These are phyloP conservation scores for Penaeus japonicus DNA, from an alignment of 1,140 invertebrate genomes.

Conservation along the genomic window DNA sequence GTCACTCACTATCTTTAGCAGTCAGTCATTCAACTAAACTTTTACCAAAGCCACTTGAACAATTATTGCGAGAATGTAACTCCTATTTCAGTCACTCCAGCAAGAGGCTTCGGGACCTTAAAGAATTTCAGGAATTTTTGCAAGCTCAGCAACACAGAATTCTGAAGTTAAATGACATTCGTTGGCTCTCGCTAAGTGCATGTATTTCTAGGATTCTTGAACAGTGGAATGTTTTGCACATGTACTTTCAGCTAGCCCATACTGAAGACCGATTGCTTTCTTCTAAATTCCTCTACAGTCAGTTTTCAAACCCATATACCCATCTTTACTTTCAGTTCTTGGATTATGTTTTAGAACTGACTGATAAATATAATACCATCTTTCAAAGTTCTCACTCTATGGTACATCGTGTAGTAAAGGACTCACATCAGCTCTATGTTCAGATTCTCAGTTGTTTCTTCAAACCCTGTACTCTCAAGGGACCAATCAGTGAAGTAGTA, in stretches of 20 bases:
- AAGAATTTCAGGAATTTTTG: constrained; percentile 21
- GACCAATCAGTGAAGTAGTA: constrained; percentile 15
- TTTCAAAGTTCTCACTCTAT: not conserved
- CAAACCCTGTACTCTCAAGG: constrained; percentile 11
- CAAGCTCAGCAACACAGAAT: constrained; percentile 20
- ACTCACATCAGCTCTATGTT: not conserved
- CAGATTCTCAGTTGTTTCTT: constrained; percentile 9
- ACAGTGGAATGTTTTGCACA: constrained; percentile 20
- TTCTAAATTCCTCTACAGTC: no score
- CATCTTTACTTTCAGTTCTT: not conserved
- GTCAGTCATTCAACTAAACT: constrained; percentile 21
- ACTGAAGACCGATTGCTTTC: not conserved
- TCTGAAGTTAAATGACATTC: constrained; percentile 1
- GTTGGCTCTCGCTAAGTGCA: constrained; percentile 25
- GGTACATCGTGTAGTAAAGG: not conserved
- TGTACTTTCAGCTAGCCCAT: constrained; percentile 21
- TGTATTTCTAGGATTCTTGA: constrained; percentile 21
- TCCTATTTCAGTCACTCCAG: constrained; percentile 8
- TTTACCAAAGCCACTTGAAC: constrained; percentile 2
- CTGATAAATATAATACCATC: not conserved
- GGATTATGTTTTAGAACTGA: not conserved
- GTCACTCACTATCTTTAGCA: constrained; percentile 18
- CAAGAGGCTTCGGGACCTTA: constrained; percentile 4
- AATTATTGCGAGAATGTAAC: constrained; percentile 17
- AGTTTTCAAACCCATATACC: no score